Percentiles rank a stretch among this genome's conserved stretches.
Conservation (phyloP, 2,113 vertebrate genomes). For the Arvicanthis niloticus region DNA sequence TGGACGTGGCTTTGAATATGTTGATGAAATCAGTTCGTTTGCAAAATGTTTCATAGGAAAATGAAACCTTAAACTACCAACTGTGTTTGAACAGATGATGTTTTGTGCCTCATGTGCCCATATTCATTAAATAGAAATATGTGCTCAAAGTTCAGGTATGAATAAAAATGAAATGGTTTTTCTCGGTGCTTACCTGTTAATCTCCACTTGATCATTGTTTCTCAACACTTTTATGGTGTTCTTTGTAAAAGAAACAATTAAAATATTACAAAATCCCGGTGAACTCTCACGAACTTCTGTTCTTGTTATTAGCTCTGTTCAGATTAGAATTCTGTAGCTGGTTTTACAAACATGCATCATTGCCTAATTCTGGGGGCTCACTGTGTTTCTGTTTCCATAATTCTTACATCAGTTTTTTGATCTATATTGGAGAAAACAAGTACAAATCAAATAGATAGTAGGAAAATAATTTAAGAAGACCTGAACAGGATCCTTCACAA, state of each 20-base stretch:
- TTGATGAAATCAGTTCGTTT: conserved; percentile 90
- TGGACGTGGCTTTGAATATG: conserved; percentile 86
- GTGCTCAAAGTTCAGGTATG: conserved; percentile 88
- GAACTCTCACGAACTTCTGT: conserved; percentile 81
- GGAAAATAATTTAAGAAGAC: background rate
- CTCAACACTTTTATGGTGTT: conserved; percentile 74
- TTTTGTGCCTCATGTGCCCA: conserved; percentile 84
- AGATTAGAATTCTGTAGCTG: conserved; percentile 65
- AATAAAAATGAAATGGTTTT: conserved; percentile 90
- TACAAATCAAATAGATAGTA: background rate
- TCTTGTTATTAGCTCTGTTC: conserved; percentile 79
- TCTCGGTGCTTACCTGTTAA: conserved; percentile 79
- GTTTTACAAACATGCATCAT: conserved; percentile 55
- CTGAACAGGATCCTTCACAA: background rate
- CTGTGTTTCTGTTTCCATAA: conserved; percentile 60
- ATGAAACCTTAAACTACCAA: conserved; percentile 89
- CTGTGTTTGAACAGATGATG: conserved; percentile 87
- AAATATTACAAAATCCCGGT: conserved; percentile 74
- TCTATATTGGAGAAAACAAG: background rate
- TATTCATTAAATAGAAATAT: conserved; percentile 87
- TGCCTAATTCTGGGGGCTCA: conserved; percentile 24
- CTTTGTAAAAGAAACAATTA: conserved; percentile 74
- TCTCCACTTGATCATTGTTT: conserved; percentile 80
- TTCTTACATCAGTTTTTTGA: background rate
- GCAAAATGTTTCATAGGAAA: conserved; percentile 85